Evolutionary conservation across 2,797 vertebrate species (phyloP), one percentile per base, ranked within the genome.

Genomic region (Carapus acus): DNA sequence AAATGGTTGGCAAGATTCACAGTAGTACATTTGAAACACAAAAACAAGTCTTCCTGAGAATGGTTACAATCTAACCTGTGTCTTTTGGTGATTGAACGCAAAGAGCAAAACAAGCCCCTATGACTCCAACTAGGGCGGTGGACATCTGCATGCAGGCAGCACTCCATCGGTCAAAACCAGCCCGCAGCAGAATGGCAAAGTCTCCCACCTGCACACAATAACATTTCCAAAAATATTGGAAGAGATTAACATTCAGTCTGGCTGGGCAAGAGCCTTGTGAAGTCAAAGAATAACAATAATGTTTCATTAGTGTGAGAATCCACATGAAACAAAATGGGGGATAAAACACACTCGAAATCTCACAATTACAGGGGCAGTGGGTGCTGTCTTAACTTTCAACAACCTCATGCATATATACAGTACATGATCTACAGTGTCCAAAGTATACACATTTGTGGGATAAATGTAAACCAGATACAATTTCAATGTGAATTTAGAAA

Each of bases 91-190:
- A 94, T 74, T 97, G 93, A 33, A 90, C 77, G 22, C 89, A 95
- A 62, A 98, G 89, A 45, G 93, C 94, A 31, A 97, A 94, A 70
- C 89, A 88, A 29, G 94, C 90, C 11, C 96, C 96, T 31, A 98
- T 66, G 53, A 99, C 82, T 37, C 94, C 94, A 1, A 94, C 93
- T 57, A 96, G 73, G 0, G 96, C 94, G 0, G 96, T 98, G 17
- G 81, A 93, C 65, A 98, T 85, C 87, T 99, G 96, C 90, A 99
- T 90, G 69, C 93, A 93, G 55, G 94, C 94, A 2, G 96, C 96
- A 20, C 91, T 97, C 94, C 96, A 97, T 43, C 92, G 90, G 80
- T 99, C 95, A 71, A 99, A 99, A n/a, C 96, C 96, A 1, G 96
- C 94, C 56, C 95, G 90, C 67, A 99, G 90, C 44, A 98, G 83